phyloP scores from a whole-genome alignment of 2,797 vertebrate species.

The Sebastes cheni region DNA sequence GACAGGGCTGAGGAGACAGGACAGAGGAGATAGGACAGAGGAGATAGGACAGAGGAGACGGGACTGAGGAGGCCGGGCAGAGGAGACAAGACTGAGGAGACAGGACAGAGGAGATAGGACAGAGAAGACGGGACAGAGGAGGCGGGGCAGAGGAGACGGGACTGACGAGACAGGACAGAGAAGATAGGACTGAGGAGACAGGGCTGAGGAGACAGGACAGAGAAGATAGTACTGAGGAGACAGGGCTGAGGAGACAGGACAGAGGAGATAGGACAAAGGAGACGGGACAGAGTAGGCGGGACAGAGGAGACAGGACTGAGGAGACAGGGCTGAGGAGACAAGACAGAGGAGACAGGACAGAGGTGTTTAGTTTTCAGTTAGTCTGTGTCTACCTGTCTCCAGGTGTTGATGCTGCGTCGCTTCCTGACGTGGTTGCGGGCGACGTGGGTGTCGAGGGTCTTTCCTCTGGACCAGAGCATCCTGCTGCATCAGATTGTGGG shows the following conservation, averaged over 20 bases:
- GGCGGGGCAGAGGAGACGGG: background rate
- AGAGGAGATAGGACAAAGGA: background rate
- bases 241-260: background rate
- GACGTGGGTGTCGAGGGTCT: slow-evolving; percentile 82
- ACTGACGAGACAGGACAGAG: too few relatives aligned
- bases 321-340: background rate
- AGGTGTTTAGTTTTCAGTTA: too few relatives aligned
- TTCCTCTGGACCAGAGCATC: slow-evolving; percentile 90
- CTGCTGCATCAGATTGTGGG: slow-evolving; percentile 89
- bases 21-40: rapidly evolving
- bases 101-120: background rate
- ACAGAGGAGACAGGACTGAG: background rate
- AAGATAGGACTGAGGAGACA: too few relatives aligned
- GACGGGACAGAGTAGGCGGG: background rate
- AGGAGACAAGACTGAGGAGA: background rate
- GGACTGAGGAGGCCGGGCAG: rapidly evolving
- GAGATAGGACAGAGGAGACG: rapidly evolving
- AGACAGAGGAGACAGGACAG: background rate
- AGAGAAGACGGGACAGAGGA: background rate
- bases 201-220: background rate
- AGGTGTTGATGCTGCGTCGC: slow-evolving; percentile 91
- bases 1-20: rapidly evolving
- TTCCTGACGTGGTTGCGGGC: slow-evolving; percentile 87
- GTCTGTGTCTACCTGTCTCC: background rate
- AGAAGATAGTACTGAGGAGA: background rate